These are phyloP conservation scores for Mythimna loreyi DNA, from an alignment of 2,888 invertebrate species.

Conservation along the genomic window DNA sequence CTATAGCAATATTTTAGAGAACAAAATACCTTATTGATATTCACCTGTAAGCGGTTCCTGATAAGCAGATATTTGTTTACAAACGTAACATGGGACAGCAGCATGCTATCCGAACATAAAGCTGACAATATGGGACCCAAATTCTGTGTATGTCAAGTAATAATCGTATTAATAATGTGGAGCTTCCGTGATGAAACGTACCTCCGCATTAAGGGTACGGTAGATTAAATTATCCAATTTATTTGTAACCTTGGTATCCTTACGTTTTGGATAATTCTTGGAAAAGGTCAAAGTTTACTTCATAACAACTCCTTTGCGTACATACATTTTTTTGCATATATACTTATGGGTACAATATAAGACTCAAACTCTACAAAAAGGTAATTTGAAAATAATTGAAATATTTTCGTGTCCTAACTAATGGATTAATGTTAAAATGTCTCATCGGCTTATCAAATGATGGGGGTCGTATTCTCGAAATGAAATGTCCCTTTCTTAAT, in stretches of 20 bases:
- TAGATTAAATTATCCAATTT: constrained; percentile 54
- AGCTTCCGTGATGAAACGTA: constrained; percentile 51
- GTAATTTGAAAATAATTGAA: constrained; percentile 78
- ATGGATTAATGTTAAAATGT: constrained; percentile 87
- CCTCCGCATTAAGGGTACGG: constrained; percentile 35
- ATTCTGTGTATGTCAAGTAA: constrained; percentile 49
- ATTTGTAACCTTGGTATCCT: constrained; percentile 33
- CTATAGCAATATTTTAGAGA: constrained; percentile 39
- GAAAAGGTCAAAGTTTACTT: constrained; percentile 26
- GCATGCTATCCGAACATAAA: constrained; percentile 57
- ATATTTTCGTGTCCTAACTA: constrained; percentile 81
- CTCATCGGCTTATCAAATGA: constrained; percentile 88
- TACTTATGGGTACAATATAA: not conserved
- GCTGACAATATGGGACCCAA: constrained; percentile 41
- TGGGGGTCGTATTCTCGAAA: constrained; percentile 85
- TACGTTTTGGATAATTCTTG: constrained; percentile 27
- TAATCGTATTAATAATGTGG: constrained; percentile 52
- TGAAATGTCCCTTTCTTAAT: constrained; percentile 85
- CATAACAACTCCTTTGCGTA: not conserved
- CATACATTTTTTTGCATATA: too few relatives aligned
- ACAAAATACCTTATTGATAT: constrained; percentile 54
- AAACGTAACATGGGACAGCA: constrained; percentile 33
- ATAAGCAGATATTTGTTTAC: constrained; percentile 48
- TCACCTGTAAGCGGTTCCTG: constrained; percentile 26
- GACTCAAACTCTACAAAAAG: constrained; percentile 52